Evolutionary conservation across 2,113 vertebrate species (phyloP), one percentile per base, ranked within the genome.

Genomic region (Anas platyrhynchos): DNA sequence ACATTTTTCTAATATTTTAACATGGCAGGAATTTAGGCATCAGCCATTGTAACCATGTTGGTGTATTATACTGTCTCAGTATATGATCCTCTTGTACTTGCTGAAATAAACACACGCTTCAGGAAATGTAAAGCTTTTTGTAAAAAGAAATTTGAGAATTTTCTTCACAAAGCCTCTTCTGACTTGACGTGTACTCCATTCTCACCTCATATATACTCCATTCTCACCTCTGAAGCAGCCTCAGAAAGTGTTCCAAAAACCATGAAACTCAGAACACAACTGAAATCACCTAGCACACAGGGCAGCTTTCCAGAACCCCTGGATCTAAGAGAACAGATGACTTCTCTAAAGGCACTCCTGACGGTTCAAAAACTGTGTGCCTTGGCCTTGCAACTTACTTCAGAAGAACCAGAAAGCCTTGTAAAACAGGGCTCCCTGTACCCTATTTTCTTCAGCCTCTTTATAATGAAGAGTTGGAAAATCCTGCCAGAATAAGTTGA

Each of bases 221-320:
- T n/a, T 29, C 20, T 73, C 11, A n/a, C 36, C 55, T 71, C 61
- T 63, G n/a, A 86, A 63, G 31, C 25, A 67, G 46, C 17, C 83
- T 71, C 59, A 67, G 26, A 75, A 63, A 3, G 10, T 7, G 4
- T 46, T 72, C 11, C 22, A 79, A 82, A 79, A 91, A 58, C 3
- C 5, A 3, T 2, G 20, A 83, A 38, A 79, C 48, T 36, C 15
- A 54, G 27, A 54, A 92, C 68, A 22, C 18, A 76, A 76, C 3
- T 1, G 3, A 84, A 65, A 48, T 0, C 34, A 68, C 7, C 13
- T 13, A 13, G 5, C 34, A 67, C 17, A 63, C 4, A 65, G 9
- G 8, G 72, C 13, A 13, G 73, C 26, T 9, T 34, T 43, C 54
- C 5, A 68, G 58, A 94, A 61, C 8, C 11, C 43, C n/a, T 36